Percentiles rank a stretch among this genome's conserved stretches.
Conservation (phyloP, 2,888 invertebrate genomes). For the Luperina testacea region DNA sequence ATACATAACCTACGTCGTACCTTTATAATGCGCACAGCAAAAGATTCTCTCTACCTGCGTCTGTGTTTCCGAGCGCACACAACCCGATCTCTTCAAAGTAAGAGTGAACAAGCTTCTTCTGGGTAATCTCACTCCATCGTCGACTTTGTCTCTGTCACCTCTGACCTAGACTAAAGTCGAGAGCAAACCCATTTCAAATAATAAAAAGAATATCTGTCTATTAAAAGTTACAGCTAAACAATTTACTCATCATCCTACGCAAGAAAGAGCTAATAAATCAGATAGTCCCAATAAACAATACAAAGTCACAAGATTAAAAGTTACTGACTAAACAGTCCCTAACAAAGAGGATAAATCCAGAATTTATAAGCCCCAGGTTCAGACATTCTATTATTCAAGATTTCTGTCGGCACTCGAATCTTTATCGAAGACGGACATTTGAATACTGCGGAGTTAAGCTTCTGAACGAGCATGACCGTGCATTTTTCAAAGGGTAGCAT, state of each 20-base stretch:
- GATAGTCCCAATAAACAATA: constrained; percentile 22
- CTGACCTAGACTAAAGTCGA: too few species aligned
- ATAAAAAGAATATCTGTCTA: not conserved
- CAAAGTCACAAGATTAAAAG: constrained; percentile 25
- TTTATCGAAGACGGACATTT: constrained; percentile 60
- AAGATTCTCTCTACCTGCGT: too few species aligned
- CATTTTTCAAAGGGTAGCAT: constrained; percentile 53
- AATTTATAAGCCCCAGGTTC: constrained; percentile 46
- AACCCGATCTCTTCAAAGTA: too few species aligned
- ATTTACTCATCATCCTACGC: not conserved
- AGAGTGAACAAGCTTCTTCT: too few species aligned
- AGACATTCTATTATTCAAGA: constrained; percentile 58
- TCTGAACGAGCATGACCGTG: constrained; percentile 51
- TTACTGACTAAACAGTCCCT: constrained; percentile 20
- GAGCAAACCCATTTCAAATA: too few species aligned
- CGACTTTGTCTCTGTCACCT: too few species aligned
- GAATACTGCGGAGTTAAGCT: constrained; percentile 64
- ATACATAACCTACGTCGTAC: not conserved
- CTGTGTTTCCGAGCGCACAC: too few species aligned
- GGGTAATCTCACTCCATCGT: too few species aligned
- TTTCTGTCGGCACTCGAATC: constrained; percentile 55
- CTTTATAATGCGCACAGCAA: too few species aligned
- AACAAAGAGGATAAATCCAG: constrained; percentile 44
- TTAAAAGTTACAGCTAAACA: not conserved
- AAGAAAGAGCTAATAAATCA: constrained; percentile 10